A percentile compares a stretch with the other conserved stretches of the same genome.
Conservation (phyloP, 1,140 invertebrate species). For the Pseudomyrmex cubaensis region DNA sequence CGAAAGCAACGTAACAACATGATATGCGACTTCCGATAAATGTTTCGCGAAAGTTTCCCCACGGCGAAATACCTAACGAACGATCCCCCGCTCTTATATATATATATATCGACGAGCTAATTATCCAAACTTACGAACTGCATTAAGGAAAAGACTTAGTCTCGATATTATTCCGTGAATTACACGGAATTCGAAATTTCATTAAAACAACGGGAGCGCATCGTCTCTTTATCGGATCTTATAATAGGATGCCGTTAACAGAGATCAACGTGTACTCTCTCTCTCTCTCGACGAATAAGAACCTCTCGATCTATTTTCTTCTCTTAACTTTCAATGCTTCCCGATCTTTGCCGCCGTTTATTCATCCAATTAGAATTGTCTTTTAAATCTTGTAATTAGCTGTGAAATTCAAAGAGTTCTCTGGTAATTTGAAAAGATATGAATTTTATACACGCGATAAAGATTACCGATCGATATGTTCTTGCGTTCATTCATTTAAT, state of each 20-base stretch:
- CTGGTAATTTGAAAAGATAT: neutral
- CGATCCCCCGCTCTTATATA: conserved; percentile 7
- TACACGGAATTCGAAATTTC: conserved; percentile 55
- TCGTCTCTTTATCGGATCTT: conserved; percentile 46
- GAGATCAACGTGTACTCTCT: conserved; percentile 33
- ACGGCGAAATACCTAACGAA: neutral
- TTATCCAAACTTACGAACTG: conserved; percentile 45
- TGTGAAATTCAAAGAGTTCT: conserved; percentile 30
- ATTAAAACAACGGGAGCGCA: conserved; percentile 48
- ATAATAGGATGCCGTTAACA: conserved; percentile 56
- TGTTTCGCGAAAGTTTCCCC: neutral
- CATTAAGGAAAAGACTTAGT: conserved; percentile 27
- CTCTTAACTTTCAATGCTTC: conserved; percentile 29
- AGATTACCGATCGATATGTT: too few species aligned
- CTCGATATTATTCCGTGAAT: conserved; percentile 38
- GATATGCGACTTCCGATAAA: conserved; percentile 31
- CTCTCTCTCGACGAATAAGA: conserved; percentile 15
- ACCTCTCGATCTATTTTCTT: conserved; percentile 48
- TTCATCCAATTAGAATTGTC: conserved; percentile 34
- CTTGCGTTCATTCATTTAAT: too few species aligned
- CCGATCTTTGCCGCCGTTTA: neutral
- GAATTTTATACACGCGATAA: neutral
- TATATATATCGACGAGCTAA: conserved; percentile 34
- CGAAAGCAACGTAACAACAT: neutral
- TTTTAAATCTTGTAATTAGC: conserved; percentile 36